These are phyloP conservation scores for Spea multiplicata DNA, from an alignment of 2,113 vertebrate genomes.

Conservation along the genomic window DNA sequence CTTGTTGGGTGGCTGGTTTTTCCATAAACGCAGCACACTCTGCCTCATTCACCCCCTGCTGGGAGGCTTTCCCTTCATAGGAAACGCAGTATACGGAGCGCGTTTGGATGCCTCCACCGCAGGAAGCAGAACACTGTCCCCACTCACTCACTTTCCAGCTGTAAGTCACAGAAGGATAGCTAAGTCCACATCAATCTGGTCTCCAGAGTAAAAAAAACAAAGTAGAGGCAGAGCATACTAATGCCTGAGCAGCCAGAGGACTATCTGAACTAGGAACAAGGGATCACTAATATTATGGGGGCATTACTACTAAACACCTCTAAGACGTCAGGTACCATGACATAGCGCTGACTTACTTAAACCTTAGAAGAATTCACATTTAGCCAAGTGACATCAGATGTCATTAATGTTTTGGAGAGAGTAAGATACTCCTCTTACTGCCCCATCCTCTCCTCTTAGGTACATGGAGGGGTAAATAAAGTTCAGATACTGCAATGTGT, in stretches of 20 bases:
- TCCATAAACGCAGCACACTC: conserved; percentile 71
- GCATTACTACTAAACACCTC: too few species aligned
- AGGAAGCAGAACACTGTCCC: conserved; percentile 81
- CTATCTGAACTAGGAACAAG: too few species aligned
- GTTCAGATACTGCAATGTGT: background rate
- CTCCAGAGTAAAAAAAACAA: background rate
- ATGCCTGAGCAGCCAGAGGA: background rate
- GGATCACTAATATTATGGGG: too few species aligned
- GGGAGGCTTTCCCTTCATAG: conserved; percentile 64
- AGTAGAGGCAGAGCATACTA: conserved; percentile 6
- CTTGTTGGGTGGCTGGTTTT: conserved; percentile 74
- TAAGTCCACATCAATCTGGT: background rate
- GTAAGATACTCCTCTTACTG: background rate
- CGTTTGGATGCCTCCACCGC: conserved; percentile 82
- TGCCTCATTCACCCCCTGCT: conserved; percentile 66
- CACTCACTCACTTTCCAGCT: conserved; percentile 88
- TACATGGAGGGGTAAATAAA: background rate
- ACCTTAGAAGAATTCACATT: too few species aligned
- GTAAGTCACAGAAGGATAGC: conserved; percentile 40
- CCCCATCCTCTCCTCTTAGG: background rate
- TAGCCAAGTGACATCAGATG: too few species aligned
- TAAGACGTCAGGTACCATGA: too few species aligned
- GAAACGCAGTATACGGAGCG: conserved; percentile 80
- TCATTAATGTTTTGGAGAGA: too few species aligned
- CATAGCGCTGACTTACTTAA: too few species aligned